Evolutionary conservation across 2,888 invertebrate genomes (phyloP).

Genomic region (Standfussiana lucernea): DNA sequence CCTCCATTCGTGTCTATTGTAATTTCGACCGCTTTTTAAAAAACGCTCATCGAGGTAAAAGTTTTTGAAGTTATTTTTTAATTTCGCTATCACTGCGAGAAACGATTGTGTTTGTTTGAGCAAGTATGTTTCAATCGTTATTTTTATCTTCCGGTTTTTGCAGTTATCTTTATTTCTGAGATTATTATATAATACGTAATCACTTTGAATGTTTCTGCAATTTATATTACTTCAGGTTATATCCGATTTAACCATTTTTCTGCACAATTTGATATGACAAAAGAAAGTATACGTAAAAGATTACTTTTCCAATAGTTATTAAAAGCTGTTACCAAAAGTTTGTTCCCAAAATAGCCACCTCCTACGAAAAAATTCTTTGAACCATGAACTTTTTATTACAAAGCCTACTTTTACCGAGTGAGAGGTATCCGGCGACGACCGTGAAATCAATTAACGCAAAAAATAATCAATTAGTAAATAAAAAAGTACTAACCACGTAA

Average conservation of each 20-base stretch:
- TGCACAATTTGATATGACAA: neutral
- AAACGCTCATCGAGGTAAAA: slow-evolving; percentile 67
- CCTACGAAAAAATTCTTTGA: slow-evolving; percentile 45
- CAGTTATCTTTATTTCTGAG: slow-evolving; percentile 5
- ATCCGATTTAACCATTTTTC: neutral
- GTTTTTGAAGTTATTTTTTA: slow-evolving; percentile 60
- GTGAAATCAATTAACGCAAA: slow-evolving; percentile 67
- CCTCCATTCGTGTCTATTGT: slow-evolving; percentile 60
- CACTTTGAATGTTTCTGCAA: neutral
- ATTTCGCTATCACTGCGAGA: slow-evolving; percentile 50
- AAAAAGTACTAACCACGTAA: slow-evolving; percentile 57
- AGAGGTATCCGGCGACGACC: slow-evolving; percentile 59
- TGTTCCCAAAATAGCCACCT: slow-evolving; percentile 12
- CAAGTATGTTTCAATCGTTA: slow-evolving; percentile 21
- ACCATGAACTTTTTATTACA: slow-evolving; percentile 61
- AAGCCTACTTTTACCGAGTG: slow-evolving; percentile 62
- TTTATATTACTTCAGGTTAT: neutral
- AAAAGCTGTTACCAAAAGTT: slow-evolving; percentile 34
- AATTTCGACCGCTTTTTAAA: slow-evolving; percentile 66
- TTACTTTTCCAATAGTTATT: slow-evolving; percentile 17
- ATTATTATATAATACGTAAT: neutral
- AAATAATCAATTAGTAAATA: slow-evolving; percentile 54
- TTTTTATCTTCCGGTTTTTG: slow-evolving; percentile 7
- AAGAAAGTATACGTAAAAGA: slow-evolving; percentile 8
- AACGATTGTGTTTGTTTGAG: slow-evolving; percentile 42